Base-by-base conservation (phyloP, 2,888 invertebrate genomes). In the Ochropleura leucogaster region DNA sequence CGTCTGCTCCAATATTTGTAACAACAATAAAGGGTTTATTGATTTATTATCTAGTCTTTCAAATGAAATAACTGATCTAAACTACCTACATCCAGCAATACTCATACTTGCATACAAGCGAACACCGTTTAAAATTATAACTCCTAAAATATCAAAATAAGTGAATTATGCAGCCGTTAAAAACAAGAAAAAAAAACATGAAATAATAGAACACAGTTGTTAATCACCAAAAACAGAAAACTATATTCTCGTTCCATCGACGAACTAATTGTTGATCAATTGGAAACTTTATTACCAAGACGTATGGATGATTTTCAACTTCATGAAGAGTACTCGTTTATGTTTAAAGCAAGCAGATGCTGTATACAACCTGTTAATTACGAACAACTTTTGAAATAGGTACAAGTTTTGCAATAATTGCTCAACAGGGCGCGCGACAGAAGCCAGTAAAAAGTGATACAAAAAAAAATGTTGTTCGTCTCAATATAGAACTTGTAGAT, bases 321-420 rank as follows among this genome's bases (percentile, higher is more conserved):
- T 62, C n/a, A 3, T 16, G 44, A 59, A 68, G 49, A 63, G 44
- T 59, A 60, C 68, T 71, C 79, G 74, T 74, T 87, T 72, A 71
- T 80, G 79, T 85, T 82, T 71, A 80, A 72, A 85, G 72, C 80
- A 70, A 82, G 92, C 94, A 95, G 94, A 94, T 94, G 95, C 88
- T 86, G 86, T 74, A 77, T 87, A 89, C 90, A 93, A 92, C 93
- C 92, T 91, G 94, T 92, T 95, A 94, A 95, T 95, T 94, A 93
- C 89, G 85, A 89, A 88, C 91, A 88, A 92, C 92, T 92, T 93
- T 91, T 90, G 88, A 90, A 93, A 92, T 86, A 80, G 81, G 78
- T 92, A 94, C 93, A 92, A 94, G 94, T 93, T 92, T 89, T 86
- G 89, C 90, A 92, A 93, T 94, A 94, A 94, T 94, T 94, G 91